A percentile compares a stretch with the other conserved stretches of the same genome.
Conservation (phyloP, 1,140 invertebrate genomes). For the Drosophila simulans region DNA sequence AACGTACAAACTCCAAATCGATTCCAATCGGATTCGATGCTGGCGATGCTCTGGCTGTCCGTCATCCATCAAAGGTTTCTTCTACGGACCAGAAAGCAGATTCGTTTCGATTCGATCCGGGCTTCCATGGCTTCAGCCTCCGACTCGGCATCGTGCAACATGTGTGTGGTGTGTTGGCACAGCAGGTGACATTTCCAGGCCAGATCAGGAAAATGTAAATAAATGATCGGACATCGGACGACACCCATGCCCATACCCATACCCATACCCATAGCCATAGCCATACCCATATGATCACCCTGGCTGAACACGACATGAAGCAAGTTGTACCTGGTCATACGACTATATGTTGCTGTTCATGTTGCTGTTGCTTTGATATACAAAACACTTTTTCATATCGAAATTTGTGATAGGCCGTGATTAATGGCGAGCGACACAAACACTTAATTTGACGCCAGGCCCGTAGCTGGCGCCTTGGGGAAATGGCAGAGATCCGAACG, state of each 20-base stretch:
- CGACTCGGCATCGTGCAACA: slow-evolving; percentile 17
- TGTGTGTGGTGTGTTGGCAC: slow-evolving; percentile 77
- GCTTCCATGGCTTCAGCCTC: background rate
- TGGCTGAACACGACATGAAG: slow-evolving; percentile 55
- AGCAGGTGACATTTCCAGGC: slow-evolving; percentile 82
- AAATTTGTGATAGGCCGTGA: slow-evolving; percentile 82
- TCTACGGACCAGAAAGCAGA: slow-evolving; percentile 43
- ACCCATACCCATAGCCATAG: too few relatives aligned
- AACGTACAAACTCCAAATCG: slow-evolving; percentile 55
- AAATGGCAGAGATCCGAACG: slow-evolving; percentile 42
- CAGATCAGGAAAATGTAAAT: slow-evolving; percentile 50
- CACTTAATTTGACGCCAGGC: slow-evolving; percentile 83
- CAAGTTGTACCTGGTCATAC: slow-evolving; percentile 66
- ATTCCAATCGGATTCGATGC: slow-evolving; percentile 47
- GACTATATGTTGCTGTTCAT: slow-evolving; percentile 32
- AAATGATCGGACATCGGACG: slow-evolving; percentile 54
- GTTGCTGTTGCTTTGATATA: slow-evolving; percentile 71
- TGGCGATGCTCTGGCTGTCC: slow-evolving; percentile 63
- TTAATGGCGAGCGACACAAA: slow-evolving; percentile 84
- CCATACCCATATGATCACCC: slow-evolving; percentile 30
- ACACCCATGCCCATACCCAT: slow-evolving; percentile 15
- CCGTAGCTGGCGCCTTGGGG: slow-evolving; percentile 77
- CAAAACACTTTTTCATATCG: slow-evolving; percentile 83
- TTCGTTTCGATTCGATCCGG: slow-evolving; percentile 21
- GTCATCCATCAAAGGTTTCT: slow-evolving; percentile 75